phyloP scores from a whole-genome alignment of 2,113 vertebrate genomes.

The Myodes glareolus region DNA sequence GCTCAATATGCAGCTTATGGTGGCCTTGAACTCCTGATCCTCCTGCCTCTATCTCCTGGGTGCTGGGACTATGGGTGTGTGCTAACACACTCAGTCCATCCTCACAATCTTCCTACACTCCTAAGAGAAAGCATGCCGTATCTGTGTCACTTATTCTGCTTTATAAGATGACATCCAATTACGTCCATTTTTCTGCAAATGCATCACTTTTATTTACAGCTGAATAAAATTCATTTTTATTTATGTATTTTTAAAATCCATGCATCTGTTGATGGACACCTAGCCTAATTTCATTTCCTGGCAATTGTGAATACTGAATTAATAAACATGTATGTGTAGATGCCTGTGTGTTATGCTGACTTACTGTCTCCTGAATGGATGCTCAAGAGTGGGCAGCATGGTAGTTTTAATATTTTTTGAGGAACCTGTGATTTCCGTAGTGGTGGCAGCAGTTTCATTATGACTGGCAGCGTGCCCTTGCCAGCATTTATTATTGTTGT shows the following conservation, averaged over 20 bases:
- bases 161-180: neutral
- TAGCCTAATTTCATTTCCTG: neutral
- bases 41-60: neutral
- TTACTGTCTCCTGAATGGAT: neutral
- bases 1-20: neutral
- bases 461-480: neutral
- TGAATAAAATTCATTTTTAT: neutral
- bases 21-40: neutral
- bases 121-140: neutral
- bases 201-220: neutral
- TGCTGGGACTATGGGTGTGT: neutral
- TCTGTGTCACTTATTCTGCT: neutral
- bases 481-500: neutral
- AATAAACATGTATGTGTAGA: neutral
- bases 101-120: neutral
- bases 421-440: neutral
- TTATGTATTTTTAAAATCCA: neutral
- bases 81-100: neutral
- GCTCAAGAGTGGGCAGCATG: neutral
- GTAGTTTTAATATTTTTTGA: neutral
- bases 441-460: neutral
- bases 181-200: neutral
- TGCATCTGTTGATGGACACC: neutral
- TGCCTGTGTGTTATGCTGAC: neutral
- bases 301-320: neutral